These are phyloP conservation scores for Carcinoscorpius rotundicauda DNA, from an alignment of 1,140 invertebrate species.

Conservation along the genomic window DNA sequence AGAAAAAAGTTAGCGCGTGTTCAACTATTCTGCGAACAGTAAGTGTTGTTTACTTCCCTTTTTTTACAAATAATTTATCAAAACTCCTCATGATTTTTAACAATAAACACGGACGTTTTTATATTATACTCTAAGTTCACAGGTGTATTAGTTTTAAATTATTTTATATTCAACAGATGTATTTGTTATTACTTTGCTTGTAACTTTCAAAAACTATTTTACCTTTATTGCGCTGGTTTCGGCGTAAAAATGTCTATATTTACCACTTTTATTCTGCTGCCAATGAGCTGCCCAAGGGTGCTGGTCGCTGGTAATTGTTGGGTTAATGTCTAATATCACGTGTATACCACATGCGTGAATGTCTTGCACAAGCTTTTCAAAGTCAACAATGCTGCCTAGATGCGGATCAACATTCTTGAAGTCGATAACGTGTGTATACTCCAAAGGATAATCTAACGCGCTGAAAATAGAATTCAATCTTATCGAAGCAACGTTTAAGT, in stretches of 20 bases:
- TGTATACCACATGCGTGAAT: constrained; percentile 54
- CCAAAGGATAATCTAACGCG: constrained; percentile 50
- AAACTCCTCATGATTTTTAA: too few species aligned
- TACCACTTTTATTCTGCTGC: constrained; percentile 12
- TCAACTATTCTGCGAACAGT: too few species aligned
- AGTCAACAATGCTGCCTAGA: constrained; percentile 52
- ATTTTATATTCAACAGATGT: too few species aligned
- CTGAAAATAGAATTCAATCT: constrained; percentile 61
- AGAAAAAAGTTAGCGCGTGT: too few species aligned
- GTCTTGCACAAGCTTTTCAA: constrained; percentile 41
- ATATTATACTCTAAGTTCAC: too few species aligned
- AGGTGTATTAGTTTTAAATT: too few species aligned
- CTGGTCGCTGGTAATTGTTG: constrained; percentile 22
- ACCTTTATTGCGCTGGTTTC: constrained; percentile 12
- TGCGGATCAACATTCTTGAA: constrained; percentile 46
- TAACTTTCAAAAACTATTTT: not conserved
- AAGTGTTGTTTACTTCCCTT: too few species aligned
- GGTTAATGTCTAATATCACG: constrained; percentile 53
- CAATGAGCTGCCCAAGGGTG: constrained; percentile 24
- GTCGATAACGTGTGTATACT: constrained; percentile 49
- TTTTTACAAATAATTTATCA: too few species aligned
- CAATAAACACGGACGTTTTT: too few species aligned
- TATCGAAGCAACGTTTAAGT: constrained; percentile 51
- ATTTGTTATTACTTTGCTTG: too few species aligned
- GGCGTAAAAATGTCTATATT: constrained; percentile 20